Base-by-base conservation (phyloP, 2,888 invertebrate genomes). In the Prosopocoilus inquinatus region DNA sequence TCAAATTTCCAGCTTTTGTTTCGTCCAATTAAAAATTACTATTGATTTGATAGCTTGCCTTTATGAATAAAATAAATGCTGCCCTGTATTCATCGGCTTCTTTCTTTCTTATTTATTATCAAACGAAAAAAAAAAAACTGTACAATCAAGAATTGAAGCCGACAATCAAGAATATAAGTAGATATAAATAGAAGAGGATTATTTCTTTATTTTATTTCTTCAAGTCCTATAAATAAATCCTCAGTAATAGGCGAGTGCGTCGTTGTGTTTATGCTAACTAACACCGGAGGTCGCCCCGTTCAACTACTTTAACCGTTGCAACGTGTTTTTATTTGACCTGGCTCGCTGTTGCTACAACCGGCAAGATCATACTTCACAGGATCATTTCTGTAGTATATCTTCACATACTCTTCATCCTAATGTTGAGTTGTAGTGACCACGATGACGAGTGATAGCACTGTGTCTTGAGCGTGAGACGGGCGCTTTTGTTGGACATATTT, bases 371-470 rank as follows among this genome's bases (percentile, higher is more conserved):
- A 74, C 83, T 84, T 83, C 81, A 81, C 82, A 82, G 84, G 84
- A 83, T 84, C 82, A 83, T 82, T 84, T 84, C 83, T 84, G 83
- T 82, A 84, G 84, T 83, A 78, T 76, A 81, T 82, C 81, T 83
- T 81, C 80, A 72, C 75, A 76, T 74, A 74, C 79, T 80, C 79
- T 80, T 72, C 75, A 77, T 73, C 76, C 75, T 76, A 79, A 67
- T 62, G 68, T 75, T 73, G 80, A 80, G 79, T 76, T 64, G 67
- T 71, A 69, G 71, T 73, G 81, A 71, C 84, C 81, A 81, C 78
- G 83, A 81, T 81, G 84, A 84, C 64, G 83, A 82, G 82, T 38
- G 48, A 67, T 69, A 80, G 81, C 76, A 76, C 75, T 78, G 72
- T 76, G 75, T 76, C 76, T 74, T 75, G 74, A 80, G 80, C 80